phyloP scores from a whole-genome alignment of 2,888 invertebrate species.

The Odontocerum albicorne region DNA sequence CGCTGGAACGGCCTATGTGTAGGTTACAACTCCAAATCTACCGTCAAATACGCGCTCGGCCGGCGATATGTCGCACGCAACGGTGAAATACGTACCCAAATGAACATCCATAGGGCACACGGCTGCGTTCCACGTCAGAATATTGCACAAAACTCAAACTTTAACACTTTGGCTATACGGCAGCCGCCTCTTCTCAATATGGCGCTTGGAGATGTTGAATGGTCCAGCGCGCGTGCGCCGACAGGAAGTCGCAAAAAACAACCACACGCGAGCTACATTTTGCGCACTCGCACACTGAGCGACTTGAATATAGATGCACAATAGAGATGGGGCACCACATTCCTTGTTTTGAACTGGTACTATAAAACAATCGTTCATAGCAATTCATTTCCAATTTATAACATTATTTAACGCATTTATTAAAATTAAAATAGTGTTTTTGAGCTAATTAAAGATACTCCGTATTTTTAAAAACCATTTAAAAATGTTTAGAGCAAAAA shows the following conservation, averaged over 20 bases:
- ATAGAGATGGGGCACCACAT: no score
- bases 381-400: no score
- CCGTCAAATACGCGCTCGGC: constrained; percentile 35
- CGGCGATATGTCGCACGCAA: constrained; percentile 21
- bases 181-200: constrained; percentile 75
- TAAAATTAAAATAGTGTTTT: no score
- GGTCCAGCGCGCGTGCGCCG: constrained; percentile 42
- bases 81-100: constrained; percentile 56
- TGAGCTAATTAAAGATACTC: no score
- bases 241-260: constrained; percentile 41
- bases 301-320: no score
- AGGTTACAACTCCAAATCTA: constrained; percentile 58
- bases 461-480: no score
- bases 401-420: no score
- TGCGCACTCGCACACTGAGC: constrained; percentile 26
- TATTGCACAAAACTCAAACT: constrained; percentile 59
- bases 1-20: constrained; percentile 66
- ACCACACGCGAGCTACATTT: constrained; percentile 37
- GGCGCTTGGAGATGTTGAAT: constrained; percentile 66
- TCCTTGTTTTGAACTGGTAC: no score
- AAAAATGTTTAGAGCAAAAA: no score
- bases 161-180: constrained; percentile 61
- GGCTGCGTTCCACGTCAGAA: constrained; percentile 58
- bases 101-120: constrained; percentile 62
- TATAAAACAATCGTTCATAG: no score